Evolutionary conservation across 2,113 vertebrate species (phyloP).

Genomic region (Psilopsiagon aurifrons): DNA sequence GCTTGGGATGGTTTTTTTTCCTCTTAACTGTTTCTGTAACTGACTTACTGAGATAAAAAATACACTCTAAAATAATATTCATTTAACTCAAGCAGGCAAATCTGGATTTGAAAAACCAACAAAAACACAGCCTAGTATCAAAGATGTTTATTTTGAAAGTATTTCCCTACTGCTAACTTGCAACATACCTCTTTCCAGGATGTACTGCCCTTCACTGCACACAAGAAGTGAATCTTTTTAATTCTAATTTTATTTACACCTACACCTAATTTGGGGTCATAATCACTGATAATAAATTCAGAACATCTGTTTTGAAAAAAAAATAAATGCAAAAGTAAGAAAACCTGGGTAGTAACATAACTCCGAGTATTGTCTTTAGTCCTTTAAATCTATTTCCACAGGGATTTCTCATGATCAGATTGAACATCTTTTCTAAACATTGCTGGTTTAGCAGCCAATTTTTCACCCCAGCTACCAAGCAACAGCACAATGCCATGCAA

Average conservation of each 20-base stretch:
- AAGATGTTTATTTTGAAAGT: neutral
- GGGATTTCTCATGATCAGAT: neutral
- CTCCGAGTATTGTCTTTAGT: neutral
- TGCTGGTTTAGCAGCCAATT: neutral
- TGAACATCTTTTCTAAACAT: neutral
- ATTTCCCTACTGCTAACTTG: neutral
- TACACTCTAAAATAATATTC: neutral
- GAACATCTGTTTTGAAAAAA: neutral
- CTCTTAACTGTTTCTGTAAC: neutral
- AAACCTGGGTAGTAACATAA: neutral
- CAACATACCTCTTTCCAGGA: neutral
- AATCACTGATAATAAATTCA: neutral
- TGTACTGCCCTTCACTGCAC: neutral
- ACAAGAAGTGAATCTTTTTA: neutral
- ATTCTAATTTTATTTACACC: neutral
- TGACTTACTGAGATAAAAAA: neutral
- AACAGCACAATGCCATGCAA: neutral
- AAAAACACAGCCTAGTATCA: neutral
- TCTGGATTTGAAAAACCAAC: neutral
- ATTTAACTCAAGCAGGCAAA: neutral
- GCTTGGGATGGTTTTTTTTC: neutral
- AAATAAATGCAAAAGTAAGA: neutral
- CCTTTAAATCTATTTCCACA: neutral
- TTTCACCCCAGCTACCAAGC: neutral
- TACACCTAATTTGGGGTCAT: neutral